Conservation (phyloP, 37 sponge, comb jelly and placozoan genomes). For the Lycopodina hypogea region DNA sequence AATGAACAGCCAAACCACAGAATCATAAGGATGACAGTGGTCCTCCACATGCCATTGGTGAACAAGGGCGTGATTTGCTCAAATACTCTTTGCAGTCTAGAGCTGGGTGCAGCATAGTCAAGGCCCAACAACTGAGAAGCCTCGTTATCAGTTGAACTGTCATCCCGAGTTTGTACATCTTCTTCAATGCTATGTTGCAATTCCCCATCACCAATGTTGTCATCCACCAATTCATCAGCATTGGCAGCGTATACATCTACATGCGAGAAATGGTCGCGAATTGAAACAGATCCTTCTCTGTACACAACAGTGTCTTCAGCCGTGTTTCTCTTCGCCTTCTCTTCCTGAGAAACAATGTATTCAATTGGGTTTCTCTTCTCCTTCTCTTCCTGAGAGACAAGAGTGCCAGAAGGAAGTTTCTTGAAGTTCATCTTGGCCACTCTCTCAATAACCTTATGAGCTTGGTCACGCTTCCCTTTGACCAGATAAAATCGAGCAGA, state of each 20-base stretch:
- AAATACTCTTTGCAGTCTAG: not conserved
- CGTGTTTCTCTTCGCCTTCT: slow-evolving; percentile 1
- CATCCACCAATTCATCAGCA: no score
- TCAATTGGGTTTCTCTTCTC: slow-evolving; percentile 21
- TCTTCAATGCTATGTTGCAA: not conserved
- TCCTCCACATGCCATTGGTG: slow-evolving; percentile 59
- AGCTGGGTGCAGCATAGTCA: not conserved
- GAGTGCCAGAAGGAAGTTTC: slow-evolving; percentile 22
- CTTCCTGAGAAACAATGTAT: slow-evolving; percentile 44
- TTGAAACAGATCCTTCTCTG: not conserved
- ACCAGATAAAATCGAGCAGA: slow-evolving; percentile 68
- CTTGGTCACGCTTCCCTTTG: slow-evolving; percentile 47
- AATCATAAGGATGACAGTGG: slow-evolving; percentile 35
- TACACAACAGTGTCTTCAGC: not conserved
- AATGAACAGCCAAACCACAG: slow-evolving; percentile 56
- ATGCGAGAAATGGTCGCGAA: no score
- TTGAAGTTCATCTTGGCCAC: slow-evolving; percentile 61
- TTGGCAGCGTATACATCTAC: not conserved
- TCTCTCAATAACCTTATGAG: slow-evolving; percentile 47
- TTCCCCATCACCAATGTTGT: not conserved
- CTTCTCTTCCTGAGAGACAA: slow-evolving; percentile 61
- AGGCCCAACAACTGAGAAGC: not conserved
- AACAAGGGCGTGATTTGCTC: slow-evolving; percentile 16
- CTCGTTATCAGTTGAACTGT: not conserved
- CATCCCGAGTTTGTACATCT: not conserved